phyloP scores from a whole-genome alignment of 2,888 invertebrate genomes.

The Polydrusus cervinus region DNA sequence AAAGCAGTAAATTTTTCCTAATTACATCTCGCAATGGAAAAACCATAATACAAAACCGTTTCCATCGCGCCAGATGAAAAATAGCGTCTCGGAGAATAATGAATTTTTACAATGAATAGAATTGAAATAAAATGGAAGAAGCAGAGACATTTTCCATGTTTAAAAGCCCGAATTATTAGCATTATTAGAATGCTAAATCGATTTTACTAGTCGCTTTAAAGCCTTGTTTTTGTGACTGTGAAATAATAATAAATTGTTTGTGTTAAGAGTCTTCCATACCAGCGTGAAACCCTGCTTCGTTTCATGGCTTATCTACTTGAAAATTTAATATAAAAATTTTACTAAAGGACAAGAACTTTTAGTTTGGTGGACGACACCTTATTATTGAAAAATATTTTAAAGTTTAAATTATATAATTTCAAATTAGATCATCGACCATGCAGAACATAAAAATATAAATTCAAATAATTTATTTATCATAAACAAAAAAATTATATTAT shows the following conservation, averaged over 20 bases:
- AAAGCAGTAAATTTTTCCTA: conserved; percentile 38
- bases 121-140: conserved; percentile 43
- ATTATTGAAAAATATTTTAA: too few species aligned
- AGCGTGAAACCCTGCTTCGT: too few species aligned
- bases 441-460: too few species aligned
- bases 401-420: too few species aligned
- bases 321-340: too few species aligned
- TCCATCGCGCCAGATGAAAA: conserved; percentile 38
- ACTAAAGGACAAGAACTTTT: too few species aligned
- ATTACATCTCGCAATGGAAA: conserved; percentile 41
- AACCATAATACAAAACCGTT: conserved; percentile 42
- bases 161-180: conserved; percentile 12
- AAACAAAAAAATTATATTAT: too few species aligned
- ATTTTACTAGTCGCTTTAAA: not conserved
- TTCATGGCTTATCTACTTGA: too few species aligned
- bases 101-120: conserved; percentile 35
- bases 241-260: not conserved
- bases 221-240: not conserved
- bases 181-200: conserved; percentile 23
- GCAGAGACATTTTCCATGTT: conserved; percentile 24
- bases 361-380: too few species aligned
- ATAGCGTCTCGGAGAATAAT: conserved; percentile 40
- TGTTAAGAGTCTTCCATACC: too few species aligned
- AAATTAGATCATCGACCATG: too few species aligned
- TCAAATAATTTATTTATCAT: too few species aligned